Percentiles rank a stretch among this genome's conserved stretches.
phyloP scores from a whole-genome alignment of 2,797 vertebrate species.

The Mus spretus region DNA sequence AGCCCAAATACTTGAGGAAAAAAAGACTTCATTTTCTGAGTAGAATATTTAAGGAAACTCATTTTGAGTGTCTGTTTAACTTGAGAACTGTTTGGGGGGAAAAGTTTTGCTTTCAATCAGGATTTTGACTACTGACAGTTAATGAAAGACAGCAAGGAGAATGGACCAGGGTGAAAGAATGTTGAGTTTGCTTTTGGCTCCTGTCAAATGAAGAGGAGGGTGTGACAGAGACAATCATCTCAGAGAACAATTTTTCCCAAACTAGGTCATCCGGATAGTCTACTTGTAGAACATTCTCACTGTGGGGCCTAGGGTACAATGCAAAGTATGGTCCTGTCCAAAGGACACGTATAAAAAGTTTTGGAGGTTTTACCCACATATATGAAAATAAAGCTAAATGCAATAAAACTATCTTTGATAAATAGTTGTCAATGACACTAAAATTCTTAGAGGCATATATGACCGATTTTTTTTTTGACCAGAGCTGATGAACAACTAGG shows the following conservation, averaged over 20 bases:
- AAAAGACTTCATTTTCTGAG: slow-evolving; percentile 64
- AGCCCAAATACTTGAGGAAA: slow-evolving; percentile 45
- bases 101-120: slow-evolving; percentile 40
- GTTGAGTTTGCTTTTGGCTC: slow-evolving; percentile 10
- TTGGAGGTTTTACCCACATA: slow-evolving; percentile 6
- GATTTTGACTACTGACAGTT: slow-evolving; percentile 27
- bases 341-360: slow-evolving; percentile 45
- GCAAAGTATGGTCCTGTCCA: background rate
- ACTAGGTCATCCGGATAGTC: slow-evolving; percentile 8
- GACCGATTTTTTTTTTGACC: background rate
- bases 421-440: slow-evolving; percentile 49
- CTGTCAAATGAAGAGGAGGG: background rate
- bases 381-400: slow-evolving; percentile 21
- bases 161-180: slow-evolving; percentile 28
- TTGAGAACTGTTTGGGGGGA: slow-evolving; percentile 17
- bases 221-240: slow-evolving; percentile 21
- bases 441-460: slow-evolving; percentile 31
- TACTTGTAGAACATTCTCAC: slow-evolving; percentile 18
- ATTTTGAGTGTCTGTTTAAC: slow-evolving; percentile 52
- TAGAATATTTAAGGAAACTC: slow-evolving; percentile 58
- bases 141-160: background rate
- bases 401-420: slow-evolving; percentile 6
- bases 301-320: background rate
- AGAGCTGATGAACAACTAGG: background rate
- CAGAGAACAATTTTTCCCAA: background rate